Evolutionary conservation across 2,113 vertebrate genomes (phyloP).

Genomic region (Gobio gobio): DNA sequence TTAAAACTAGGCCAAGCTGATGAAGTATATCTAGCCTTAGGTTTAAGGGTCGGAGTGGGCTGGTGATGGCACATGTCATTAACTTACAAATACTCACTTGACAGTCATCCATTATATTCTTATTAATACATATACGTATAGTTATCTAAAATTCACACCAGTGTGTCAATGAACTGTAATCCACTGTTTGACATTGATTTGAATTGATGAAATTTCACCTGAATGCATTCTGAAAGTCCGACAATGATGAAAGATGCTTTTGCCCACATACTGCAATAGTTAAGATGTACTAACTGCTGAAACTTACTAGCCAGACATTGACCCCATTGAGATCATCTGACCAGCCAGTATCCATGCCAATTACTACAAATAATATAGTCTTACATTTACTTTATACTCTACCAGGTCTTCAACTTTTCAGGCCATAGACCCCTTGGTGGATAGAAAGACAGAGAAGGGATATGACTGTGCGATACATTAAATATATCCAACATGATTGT

Average conservation of each 20-base stretch:
- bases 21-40: background rate
- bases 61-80: slow-evolving; percentile 7
- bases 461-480: background rate
- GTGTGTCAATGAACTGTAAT: background rate
- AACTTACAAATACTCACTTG: slow-evolving; percentile 8
- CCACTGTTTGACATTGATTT: background rate
- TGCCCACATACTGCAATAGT: background rate
- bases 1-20: slow-evolving; percentile 33
- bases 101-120: background rate
- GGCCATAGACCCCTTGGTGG: background rate
- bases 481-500: background rate
- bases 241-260: background rate
- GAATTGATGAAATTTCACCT: background rate
- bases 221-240: background rate
- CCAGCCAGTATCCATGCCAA: background rate
- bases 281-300: background rate
- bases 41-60: slow-evolving; percentile 24
- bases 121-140: background rate
- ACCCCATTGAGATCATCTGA: background rate
- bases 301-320: background rate
- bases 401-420: background rate
- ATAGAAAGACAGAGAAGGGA: background rate
- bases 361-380: background rate
- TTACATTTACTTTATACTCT: background rate
- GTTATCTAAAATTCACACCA: background rate